Evolutionary conservation across 64 coral and sea anemone genomes (phyloP).

Genomic region (Cladopsammia gracilis): DNA sequence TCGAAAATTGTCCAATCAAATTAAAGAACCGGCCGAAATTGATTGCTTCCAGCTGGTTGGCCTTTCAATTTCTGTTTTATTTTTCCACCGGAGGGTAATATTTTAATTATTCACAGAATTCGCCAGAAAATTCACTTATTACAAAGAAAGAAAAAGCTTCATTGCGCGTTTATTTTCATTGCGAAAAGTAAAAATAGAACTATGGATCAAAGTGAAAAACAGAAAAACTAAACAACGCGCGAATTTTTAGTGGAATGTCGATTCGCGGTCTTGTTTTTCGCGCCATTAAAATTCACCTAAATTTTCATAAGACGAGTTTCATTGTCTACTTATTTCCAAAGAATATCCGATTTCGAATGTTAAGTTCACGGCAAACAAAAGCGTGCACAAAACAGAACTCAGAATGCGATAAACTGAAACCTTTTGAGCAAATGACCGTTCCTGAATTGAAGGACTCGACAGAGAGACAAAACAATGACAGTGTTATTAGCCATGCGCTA

Average conservation of each 20-base stretch:
- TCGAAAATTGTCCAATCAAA: neutral
- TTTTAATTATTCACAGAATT: constrained; percentile 44
- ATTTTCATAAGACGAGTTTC: neutral
- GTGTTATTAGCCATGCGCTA: neutral
- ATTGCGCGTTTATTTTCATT: neutral
- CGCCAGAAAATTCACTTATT: neutral
- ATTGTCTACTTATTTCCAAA: neutral
- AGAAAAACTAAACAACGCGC: neutral
- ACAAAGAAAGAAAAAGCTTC: neutral
- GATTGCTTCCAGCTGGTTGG: constrained; percentile 9
- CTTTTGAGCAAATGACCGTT: constrained; percentile 1
- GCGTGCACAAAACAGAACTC: neutral
- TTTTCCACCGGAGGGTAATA: neutral
- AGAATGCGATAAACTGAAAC: neutral
- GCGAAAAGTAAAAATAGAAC: neutral
- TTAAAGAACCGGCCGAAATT: neutral
- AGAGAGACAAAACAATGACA: neutral
- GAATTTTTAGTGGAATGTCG: neutral
- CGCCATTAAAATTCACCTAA: constrained; percentile 9
- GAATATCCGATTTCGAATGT: constrained; percentile 36
- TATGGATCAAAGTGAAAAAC: neutral
- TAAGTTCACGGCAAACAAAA: constrained; percentile 13
- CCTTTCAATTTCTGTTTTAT: neutral
- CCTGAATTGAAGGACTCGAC: neutral
- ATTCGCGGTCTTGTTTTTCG: neutral